Evolutionary conservation across 1,140 invertebrate genomes (phyloP).

Genomic region (Lethocerus indicus): DNA sequence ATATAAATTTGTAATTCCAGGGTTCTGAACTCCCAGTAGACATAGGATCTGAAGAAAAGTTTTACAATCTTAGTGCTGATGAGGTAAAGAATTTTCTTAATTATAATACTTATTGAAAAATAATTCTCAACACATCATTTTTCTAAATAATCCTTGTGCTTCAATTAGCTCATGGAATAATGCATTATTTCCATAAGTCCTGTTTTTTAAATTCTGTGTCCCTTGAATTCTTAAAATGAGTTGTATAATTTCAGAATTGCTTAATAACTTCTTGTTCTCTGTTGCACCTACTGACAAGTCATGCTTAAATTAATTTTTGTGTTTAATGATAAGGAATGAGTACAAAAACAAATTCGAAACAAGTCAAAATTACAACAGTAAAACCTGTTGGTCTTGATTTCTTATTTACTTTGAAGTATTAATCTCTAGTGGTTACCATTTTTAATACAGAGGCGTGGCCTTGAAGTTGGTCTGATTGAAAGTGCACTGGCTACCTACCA

Average conservation of each 20-base stretch:
- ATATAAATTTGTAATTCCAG: slow-evolving; percentile 9
- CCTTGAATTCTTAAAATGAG: neutral
- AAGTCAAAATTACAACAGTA: too few relatives aligned
- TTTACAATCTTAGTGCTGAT: slow-evolving; percentile 13
- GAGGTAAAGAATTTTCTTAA: slow-evolving; percentile 1
- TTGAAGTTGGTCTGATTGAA: slow-evolving; percentile 17
- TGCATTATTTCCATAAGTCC: neutral
- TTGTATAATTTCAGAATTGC: too few relatives aligned
- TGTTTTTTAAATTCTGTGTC: neutral
- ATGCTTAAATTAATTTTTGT: too few relatives aligned
- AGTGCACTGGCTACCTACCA: slow-evolving; percentile 18
- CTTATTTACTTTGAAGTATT: too few relatives aligned
- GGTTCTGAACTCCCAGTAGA: slow-evolving; percentile 11
- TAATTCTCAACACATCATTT: neutral
- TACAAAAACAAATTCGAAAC: too few relatives aligned
- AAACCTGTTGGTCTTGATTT: neutral
- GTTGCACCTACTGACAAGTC: too few relatives aligned
- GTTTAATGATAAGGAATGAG: too few relatives aligned
- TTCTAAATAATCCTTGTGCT: neutral
- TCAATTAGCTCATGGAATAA: neutral
- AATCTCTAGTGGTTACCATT: slow-evolving; percentile 4
- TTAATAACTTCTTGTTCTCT: too few relatives aligned
- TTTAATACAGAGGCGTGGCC: slow-evolving; percentile 14
- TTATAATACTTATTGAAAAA: neutral
- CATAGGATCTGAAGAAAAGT: slow-evolving; percentile 16